Evolutionary conservation across 2,888 invertebrate genomes (phyloP).

Genomic region (Dichetophora obliterata): DNA sequence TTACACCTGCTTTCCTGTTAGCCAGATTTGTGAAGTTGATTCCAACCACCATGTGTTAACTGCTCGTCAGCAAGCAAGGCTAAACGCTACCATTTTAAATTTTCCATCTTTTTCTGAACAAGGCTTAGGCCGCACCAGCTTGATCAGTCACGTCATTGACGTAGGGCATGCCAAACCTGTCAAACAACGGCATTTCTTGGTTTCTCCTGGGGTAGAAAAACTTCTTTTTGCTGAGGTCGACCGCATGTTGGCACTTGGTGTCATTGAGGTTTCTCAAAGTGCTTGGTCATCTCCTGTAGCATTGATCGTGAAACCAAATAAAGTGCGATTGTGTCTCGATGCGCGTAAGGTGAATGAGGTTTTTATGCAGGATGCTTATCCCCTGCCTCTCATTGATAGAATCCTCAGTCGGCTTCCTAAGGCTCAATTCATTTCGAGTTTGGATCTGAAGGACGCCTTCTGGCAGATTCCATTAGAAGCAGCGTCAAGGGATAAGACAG

Average conservation of each 20-base stretch:
- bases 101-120: background rate
- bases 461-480: background rate
- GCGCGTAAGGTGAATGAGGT: no score
- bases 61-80: no score
- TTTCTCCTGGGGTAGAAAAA: slow-evolving; percentile 28
- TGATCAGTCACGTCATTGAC: slow-evolving; percentile 30
- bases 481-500: background rate
- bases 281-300: slow-evolving; percentile 33
- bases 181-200: slow-evolving; percentile 33
- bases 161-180: slow-evolving; percentile 5
- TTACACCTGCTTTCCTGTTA: no score
- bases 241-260: slow-evolving; percentile 34
- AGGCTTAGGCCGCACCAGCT: slow-evolving; percentile 25
- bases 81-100: background rate
- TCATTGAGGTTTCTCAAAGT: slow-evolving; percentile 52
- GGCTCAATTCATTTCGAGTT: no score
- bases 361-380: no score
- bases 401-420: no score
- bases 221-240: slow-evolving; percentile 35
- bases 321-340: no score
- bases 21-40: no score
- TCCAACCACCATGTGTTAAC: no score
- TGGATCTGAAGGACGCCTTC: background rate
- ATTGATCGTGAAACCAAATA: no score
- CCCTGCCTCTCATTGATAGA: no score